These are phyloP conservation scores for Xestia rhomboidea DNA, from an alignment of 2,888 invertebrate species.

Conservation along the genomic window DNA sequence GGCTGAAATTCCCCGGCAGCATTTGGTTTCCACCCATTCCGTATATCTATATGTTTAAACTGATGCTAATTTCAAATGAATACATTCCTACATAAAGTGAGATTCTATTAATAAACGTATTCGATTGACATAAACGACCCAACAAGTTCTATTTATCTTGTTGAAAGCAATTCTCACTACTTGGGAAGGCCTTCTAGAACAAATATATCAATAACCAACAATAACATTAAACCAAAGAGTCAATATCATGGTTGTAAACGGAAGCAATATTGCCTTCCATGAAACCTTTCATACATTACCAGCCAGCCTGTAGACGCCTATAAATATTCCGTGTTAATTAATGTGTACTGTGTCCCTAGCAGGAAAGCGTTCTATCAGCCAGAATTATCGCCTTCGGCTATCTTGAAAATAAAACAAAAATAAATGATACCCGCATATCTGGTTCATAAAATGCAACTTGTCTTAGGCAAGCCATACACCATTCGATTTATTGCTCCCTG, in stretches of 20 bases:
- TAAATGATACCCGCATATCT: slow-evolving; percentile 66
- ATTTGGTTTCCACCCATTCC: no score
- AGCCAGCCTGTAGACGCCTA: slow-evolving; percentile 46
- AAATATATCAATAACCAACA: slow-evolving; percentile 8
- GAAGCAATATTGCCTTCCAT: slow-evolving; percentile 49
- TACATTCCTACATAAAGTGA: neutral
- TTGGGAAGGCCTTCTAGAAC: neutral
- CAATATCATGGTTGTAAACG: slow-evolving; percentile 24
- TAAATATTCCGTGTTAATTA: slow-evolving; percentile 67
- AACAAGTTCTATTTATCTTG: neutral
- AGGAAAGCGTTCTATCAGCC: slow-evolving; percentile 69
- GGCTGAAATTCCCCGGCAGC: neutral
- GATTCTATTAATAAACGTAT: no score
- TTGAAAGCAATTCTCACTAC: neutral
- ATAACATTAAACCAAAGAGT: slow-evolving; percentile 5
- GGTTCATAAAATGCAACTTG: slow-evolving; percentile 67
- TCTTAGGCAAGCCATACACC: slow-evolving; percentile 60
- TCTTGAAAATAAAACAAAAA: slow-evolving; percentile 68
- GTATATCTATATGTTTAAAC: neutral
- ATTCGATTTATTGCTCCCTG: slow-evolving; percentile 52
- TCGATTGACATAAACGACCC: neutral
- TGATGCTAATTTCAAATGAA: neutral
- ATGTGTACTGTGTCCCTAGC: slow-evolving; percentile 61
- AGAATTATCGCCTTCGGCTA: slow-evolving; percentile 64
- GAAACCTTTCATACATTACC: slow-evolving; percentile 49